Percentiles rank a stretch among this genome's conserved stretches.
Evolutionary conservation across 2,797 vertebrate genomes (phyloP).

Genomic region (Apodemus agrarius): DNA sequence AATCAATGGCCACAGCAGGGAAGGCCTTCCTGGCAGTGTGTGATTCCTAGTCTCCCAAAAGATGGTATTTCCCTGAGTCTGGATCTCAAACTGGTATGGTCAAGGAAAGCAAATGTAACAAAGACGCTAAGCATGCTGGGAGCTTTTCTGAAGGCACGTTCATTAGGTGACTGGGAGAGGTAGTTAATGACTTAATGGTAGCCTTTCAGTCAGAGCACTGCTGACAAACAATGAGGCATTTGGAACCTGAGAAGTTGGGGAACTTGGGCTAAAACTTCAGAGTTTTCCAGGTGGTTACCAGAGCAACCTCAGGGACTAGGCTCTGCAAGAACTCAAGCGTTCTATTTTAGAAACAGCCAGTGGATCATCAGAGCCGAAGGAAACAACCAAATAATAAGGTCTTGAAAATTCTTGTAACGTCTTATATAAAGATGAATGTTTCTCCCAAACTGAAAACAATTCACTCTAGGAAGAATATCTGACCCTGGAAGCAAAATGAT

Average conservation of each 20-base stretch:
- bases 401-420: slow-evolving; percentile 12
- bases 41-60: background rate
- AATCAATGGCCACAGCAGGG: background rate
- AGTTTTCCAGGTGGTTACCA: slow-evolving; percentile 76
- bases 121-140: background rate
- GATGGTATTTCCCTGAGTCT: background rate
- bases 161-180: background rate
- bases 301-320: slow-evolving; percentile 65
- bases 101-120: background rate
- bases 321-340: slow-evolving; percentile 46
- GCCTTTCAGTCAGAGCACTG: background rate
- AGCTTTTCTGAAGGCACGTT: background rate
- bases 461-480: slow-evolving; percentile 10
- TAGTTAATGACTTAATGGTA: background rate
- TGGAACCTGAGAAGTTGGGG: slow-evolving; percentile 36
- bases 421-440: slow-evolving; percentile 18
- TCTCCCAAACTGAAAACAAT: slow-evolving; percentile 27
- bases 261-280: slow-evolving; percentile 2
- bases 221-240: background rate
- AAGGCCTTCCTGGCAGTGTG: background rate
- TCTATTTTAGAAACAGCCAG: slow-evolving; percentile 78
- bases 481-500: slow-evolving; percentile 16
- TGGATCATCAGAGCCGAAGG: slow-evolving; percentile 57
- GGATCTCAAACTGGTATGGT: no score
- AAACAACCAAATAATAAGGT: slow-evolving; percentile 64